Evolutionary conservation across 1,140 invertebrate species (phyloP).

Genomic region (Drosophila pseudoananassae): DNA sequence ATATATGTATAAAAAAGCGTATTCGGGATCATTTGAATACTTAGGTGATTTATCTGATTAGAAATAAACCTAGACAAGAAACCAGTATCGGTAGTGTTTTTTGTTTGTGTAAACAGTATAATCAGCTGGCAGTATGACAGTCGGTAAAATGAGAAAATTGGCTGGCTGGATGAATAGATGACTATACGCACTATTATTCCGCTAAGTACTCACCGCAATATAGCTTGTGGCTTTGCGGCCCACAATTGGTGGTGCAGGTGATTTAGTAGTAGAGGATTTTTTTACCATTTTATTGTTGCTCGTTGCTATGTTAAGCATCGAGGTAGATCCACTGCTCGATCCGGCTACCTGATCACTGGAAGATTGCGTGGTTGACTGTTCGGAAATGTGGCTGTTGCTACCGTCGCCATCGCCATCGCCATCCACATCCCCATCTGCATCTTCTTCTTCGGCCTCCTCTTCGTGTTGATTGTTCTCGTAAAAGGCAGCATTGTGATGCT

Average conservation of each 20-base stretch:
- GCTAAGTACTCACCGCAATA: constrained; percentile 85
- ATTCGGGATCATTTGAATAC: too few relatives aligned
- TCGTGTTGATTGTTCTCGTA: constrained; percentile 72
- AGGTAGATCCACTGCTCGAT: constrained; percentile 19
- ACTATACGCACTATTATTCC: constrained; percentile 78
- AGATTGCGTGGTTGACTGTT: constrained; percentile 69
- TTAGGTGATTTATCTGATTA: too few relatives aligned
- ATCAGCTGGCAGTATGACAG: neutral
- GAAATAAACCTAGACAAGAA: too few relatives aligned
- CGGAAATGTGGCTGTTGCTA: constrained; percentile 69
- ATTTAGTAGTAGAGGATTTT: constrained; percentile 81
- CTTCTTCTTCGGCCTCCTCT: constrained; percentile 62
- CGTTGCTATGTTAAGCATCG: constrained; percentile 46
- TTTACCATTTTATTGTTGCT: constrained; percentile 74
- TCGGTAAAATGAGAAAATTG: neutral
- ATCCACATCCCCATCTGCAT: constrained; percentile 54
- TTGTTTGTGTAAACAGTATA: neutral
- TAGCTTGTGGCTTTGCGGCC: constrained; percentile 87
- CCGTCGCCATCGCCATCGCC: constrained; percentile 69
- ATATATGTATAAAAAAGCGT: constrained; percentile 46
- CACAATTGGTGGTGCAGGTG: constrained; percentile 85
- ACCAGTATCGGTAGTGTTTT: too few relatives aligned
- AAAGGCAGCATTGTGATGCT: constrained; percentile 81
- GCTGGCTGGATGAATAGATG: constrained; percentile 21
- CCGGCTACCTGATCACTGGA: constrained; percentile 49